Evolutionary conservation across 2,113 vertebrate genomes (phyloP).

Genomic region (Perca fluviatilis): DNA sequence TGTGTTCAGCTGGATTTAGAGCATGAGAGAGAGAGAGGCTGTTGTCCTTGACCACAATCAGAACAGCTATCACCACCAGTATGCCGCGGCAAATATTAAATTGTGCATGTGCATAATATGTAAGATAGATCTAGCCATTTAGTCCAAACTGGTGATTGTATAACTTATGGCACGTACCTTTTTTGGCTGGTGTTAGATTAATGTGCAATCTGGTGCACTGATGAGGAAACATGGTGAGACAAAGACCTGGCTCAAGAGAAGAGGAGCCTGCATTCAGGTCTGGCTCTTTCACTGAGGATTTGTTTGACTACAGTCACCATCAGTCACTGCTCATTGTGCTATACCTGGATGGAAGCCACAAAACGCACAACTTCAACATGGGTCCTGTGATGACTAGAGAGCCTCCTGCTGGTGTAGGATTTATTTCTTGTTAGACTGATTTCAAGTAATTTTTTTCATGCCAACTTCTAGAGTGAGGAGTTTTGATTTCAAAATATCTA

Average conservation of each 20-base stretch:
- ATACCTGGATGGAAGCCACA: conserved; percentile 51
- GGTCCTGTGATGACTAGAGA: not conserved
- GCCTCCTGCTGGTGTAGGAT: conserved; percentile 15
- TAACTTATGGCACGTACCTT: conserved; percentile 33
- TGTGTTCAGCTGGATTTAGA: conserved; percentile 38
- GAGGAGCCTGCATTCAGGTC: conserved; percentile 43
- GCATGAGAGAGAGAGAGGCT: conserved; percentile 9
- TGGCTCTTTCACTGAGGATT: conserved; percentile 56
- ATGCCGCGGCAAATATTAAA: conserved; percentile 66
- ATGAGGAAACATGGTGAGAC: conserved; percentile 48
- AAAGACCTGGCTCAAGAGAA: conserved; percentile 41
- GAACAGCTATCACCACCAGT: conserved; percentile 7
- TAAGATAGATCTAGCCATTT: conserved; percentile 46
- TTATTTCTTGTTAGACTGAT: conserved; percentile 2
- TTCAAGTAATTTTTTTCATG: not conserved
- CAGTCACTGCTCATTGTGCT: conserved; percentile 64
- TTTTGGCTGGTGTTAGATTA: conserved; percentile 52
- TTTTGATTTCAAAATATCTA: conserved; percentile 15
- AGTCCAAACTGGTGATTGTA: conserved; percentile 46
- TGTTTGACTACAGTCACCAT: conserved; percentile 67
- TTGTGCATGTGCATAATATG: conserved; percentile 35
- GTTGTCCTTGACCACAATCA: conserved; percentile 70
- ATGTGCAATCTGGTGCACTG: conserved; percentile 51
- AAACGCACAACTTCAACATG: conserved; percentile 16
- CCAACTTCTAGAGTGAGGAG: not conserved